Evolutionary conservation across 1,140 invertebrate genomes (phyloP).

Genomic region (Microvelia longipes): DNA sequence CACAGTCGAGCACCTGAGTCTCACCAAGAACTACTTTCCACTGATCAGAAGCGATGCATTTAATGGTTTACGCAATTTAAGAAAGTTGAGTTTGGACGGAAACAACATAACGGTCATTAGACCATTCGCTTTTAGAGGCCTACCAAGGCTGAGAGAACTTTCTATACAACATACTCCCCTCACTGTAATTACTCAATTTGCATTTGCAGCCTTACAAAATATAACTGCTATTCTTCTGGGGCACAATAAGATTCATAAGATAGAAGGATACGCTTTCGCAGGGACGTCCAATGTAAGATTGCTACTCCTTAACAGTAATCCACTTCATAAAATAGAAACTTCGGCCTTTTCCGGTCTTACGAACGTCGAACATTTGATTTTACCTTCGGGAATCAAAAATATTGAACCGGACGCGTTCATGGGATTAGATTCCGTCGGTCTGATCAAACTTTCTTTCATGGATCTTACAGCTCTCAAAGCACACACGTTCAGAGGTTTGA

Average conservation of each 20-base stretch:
- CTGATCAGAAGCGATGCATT: constrained; percentile 64
- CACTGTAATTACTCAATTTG: constrained; percentile 53
- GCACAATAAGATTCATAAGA: constrained; percentile 59
- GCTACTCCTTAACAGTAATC: constrained; percentile 59
- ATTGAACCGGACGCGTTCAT: constrained; percentile 63
- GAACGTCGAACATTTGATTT: constrained; percentile 54
- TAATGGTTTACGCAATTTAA: constrained; percentile 46
- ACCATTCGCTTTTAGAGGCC: constrained; percentile 63
- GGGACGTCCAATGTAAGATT: constrained; percentile 62
- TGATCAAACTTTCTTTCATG: constrained; percentile 64
- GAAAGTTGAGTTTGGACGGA: constrained; percentile 57
- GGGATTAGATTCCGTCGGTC: constrained; percentile 57
- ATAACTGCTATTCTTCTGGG: constrained; percentile 54
- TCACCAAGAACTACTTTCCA: constrained; percentile 63
- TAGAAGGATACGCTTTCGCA: constrained; percentile 64
- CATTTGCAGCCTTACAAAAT: constrained; percentile 67
- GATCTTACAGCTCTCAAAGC: constrained; percentile 49
- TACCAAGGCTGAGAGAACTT: constrained; percentile 53
- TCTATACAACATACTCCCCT: constrained; percentile 68
- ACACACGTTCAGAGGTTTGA: constrained; percentile 57
- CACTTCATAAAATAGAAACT: constrained; percentile 50
- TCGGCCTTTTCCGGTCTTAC: constrained; percentile 64
- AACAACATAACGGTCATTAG: constrained; percentile 65
- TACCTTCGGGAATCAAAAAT: constrained; percentile 55
- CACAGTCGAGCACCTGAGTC: constrained; percentile 59